Evolutionary conservation across 2,113 vertebrate species (phyloP).

Genomic region (Ascaphus truei): DNA sequence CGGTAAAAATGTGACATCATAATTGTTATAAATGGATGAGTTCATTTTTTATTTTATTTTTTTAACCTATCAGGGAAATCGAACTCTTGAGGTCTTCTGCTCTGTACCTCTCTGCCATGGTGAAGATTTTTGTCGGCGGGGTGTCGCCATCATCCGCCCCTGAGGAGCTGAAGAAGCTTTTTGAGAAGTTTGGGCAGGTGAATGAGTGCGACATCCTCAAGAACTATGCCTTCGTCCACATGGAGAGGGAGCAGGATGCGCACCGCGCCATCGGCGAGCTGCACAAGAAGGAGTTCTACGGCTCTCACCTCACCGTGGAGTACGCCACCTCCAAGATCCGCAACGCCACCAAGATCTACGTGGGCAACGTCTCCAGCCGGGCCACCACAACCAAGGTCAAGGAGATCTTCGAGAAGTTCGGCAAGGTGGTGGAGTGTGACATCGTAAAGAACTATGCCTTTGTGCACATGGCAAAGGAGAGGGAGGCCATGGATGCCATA

Average conservation of each 20-base stretch:
- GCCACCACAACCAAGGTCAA: constrained; percentile 55
- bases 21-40: no score
- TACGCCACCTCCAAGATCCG: constrained; percentile 64
- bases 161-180: constrained; percentile 53
- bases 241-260: constrained; percentile 59
- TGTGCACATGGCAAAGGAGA: constrained; percentile 64
- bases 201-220: constrained; percentile 63
- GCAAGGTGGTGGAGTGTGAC: constrained; percentile 63
- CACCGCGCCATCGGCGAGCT: constrained; percentile 54
- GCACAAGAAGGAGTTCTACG: constrained; percentile 58
- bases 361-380: constrained; percentile 61
- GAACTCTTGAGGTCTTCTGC: not conserved
- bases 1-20: no score
- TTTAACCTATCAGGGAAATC: not conserved
- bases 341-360: constrained; percentile 65
- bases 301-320: constrained; percentile 58
- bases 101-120: constrained; percentile 41
- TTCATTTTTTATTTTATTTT: not conserved
- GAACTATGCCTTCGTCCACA: constrained; percentile 65
- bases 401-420: constrained; percentile 60
- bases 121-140: constrained; percentile 65
- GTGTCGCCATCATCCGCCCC: constrained; percentile 53
- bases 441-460: constrained; percentile 65
- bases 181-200: constrained; percentile 59
- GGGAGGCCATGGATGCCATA: constrained; percentile 60